Percentiles rank a stretch among this genome's conserved stretches.
phyloP scores from a whole-genome alignment of 2,797 vertebrate species.

The Pelobates cultripes region DNA sequence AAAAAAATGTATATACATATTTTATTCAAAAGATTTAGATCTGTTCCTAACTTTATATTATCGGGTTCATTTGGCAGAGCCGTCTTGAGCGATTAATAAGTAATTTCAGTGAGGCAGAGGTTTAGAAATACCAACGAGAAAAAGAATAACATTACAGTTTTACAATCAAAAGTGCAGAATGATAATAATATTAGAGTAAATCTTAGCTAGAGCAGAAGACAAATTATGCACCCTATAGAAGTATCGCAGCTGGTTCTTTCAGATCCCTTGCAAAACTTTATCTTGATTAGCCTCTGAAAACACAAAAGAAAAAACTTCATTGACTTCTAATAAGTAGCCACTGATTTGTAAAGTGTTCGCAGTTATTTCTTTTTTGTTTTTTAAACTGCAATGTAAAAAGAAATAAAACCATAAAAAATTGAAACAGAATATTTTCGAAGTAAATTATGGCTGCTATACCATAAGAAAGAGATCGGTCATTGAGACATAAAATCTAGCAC shows the following conservation, averaged over 20 bases:
- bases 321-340: constrained; percentile 35
- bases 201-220: constrained; percentile 44
- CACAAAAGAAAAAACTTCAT: constrained; percentile 36
- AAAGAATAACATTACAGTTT: constrained; percentile 57
- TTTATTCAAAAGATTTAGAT: constrained; percentile 55
- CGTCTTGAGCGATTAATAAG: constrained; percentile 65
- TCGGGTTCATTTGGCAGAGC: constrained; percentile 62
- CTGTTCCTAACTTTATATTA: constrained; percentile 64
- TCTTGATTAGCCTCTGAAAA: constrained; percentile 7
- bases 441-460: no score
- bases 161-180: constrained; percentile 59
- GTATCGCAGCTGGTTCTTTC: constrained; percentile 31
- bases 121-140: constrained; percentile 62
- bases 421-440: background rate
- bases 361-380: no score
- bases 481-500: no score
- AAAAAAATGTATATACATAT: constrained; percentile 48
- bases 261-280: constrained; percentile 32
- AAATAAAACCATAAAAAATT: background rate
- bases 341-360: constrained; percentile 41
- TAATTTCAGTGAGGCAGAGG: constrained; percentile 59
- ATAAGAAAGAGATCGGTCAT: no score
- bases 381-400: no score
- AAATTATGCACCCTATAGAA: constrained; percentile 9
- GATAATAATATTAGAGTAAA: constrained; percentile 62